Base-by-base conservation (phyloP, 2,113 vertebrate species). In the Aegotheles bennettii region DNA sequence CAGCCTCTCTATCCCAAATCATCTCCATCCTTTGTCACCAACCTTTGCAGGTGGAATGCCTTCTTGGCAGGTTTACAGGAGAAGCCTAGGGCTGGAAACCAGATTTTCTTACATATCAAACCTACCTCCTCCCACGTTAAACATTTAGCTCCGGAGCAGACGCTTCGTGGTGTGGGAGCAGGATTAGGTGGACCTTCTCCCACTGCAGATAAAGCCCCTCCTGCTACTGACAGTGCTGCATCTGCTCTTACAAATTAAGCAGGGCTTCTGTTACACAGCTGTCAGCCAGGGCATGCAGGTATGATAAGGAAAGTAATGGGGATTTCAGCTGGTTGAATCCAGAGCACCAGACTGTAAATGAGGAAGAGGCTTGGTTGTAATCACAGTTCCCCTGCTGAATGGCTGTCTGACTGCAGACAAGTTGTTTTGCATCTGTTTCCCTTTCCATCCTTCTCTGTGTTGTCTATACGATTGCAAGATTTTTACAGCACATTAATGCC, bases 321-420 rank as follows among this genome's bases (percentile, higher is more conserved):
- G 59, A 31, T 74, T 83, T 83, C 1, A 1, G 13, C 70, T 56
- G 87, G 64, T 24, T 77, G 87, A 28, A 50, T 78, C 89, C 80
- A 51, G 79, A 84, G 85, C 76, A 70, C 4, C 68, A 76, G 63
- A 13, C 68, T 96, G 83, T 57, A 80, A 88, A 92, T 15, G 71
- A 94, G 71, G 67, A n/a, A n/a, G n/a, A 93, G 85, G 33, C 38
- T 13, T 53, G 79, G 63, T 45, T 93, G 85, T 29, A 77, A 86
- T 54, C 75, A 77, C 67, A 85, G 45, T 9, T 87, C 78, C 94
- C 35, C 82, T 85, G 63, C 61, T 2, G 85, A 84, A 61, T 28
- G 67, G 57, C 81, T 48, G 40, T 15, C 82, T 90, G 83, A 42
- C 67, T 88, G 85, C 79, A 85, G 79, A 93, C 79, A 36, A 74